A percentile compares a stretch with the other conserved stretches of the same genome.
These are phyloP conservation scores for Aspidoscelis tigris DNA, from an alignment of 2,113 vertebrate species.

Conservation along the genomic window DNA sequence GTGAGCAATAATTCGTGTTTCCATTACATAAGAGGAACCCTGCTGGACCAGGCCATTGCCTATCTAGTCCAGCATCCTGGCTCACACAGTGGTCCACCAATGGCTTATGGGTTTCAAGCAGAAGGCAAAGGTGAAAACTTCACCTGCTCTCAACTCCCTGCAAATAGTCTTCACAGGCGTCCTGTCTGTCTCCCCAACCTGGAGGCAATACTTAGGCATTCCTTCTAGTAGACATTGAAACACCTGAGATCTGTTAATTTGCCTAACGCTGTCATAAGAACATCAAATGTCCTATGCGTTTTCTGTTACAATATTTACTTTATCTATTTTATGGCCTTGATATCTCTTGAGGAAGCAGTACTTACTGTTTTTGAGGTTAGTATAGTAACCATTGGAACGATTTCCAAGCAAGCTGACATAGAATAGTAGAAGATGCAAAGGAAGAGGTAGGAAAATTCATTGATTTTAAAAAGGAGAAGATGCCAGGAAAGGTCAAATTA, in stretches of 20 bases:
- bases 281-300: neutral
- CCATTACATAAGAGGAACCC: neutral
- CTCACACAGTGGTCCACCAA: too few relatives aligned
- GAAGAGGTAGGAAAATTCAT: conserved; percentile 2
- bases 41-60: too few relatives aligned
- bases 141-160: too few relatives aligned
- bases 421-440: neutral
- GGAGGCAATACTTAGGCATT: too few relatives aligned
- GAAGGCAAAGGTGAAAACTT: too few relatives aligned
- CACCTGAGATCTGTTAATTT: too few relatives aligned
- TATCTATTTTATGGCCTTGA: neutral
- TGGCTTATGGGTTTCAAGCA: too few relatives aligned
- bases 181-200: too few relatives aligned
- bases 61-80: too few relatives aligned
- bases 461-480: neutral
- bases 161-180: too few relatives aligned
- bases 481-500: neutral
- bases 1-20: conserved; percentile 16
- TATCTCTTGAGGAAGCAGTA: neutral
- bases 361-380: neutral
- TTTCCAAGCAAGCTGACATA: neutral
- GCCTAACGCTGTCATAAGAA: neutral
- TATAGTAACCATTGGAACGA: conserved; percentile 4
- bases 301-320: neutral
- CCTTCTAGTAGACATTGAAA: too few relatives aligned